Evolutionary conservation across 2,888 invertebrate species (phyloP).

Genomic region (Siphonodentalium dalli): DNA sequence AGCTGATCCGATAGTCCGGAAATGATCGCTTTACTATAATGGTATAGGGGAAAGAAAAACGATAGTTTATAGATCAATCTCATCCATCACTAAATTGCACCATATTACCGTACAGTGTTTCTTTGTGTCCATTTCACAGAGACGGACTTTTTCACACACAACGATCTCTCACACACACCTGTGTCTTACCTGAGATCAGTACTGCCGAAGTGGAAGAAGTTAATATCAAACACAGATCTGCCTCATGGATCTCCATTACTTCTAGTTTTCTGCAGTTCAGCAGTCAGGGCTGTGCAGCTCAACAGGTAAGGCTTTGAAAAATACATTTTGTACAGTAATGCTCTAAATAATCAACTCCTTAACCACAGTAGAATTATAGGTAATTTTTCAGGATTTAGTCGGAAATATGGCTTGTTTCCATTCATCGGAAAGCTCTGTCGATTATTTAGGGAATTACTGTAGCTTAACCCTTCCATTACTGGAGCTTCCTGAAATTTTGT

Average conservation of each 20-base stretch:
- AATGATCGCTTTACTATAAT: too few species aligned
- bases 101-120: too few species aligned
- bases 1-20: too few species aligned
- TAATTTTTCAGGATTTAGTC: neutral
- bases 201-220: conserved; percentile 49
- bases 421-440: too few species aligned
- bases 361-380: neutral
- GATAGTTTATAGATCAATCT: neutral
- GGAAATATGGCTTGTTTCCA: neutral
- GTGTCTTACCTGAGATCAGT: conserved; percentile 40
- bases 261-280: conserved; percentile 49
- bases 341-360: too few species aligned
- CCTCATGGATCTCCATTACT: conserved; percentile 46
- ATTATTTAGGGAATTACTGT: too few species aligned
- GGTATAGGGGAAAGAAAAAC: too few species aligned
- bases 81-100: neutral
- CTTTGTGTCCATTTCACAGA: conserved; percentile 15
- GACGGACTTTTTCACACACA: conserved; percentile 34
- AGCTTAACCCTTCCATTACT: too few species aligned
- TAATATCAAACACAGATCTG: conserved; percentile 30
- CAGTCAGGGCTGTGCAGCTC: conserved; percentile 50
- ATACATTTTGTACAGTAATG: too few species aligned
- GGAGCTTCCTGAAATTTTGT: too few species aligned
- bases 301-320: too few species aligned
- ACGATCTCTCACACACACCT: conserved; percentile 23